phyloP scores from a whole-genome alignment of 2,888 invertebrate genomes.

The Caenorhabditis doughertyi region DNA sequence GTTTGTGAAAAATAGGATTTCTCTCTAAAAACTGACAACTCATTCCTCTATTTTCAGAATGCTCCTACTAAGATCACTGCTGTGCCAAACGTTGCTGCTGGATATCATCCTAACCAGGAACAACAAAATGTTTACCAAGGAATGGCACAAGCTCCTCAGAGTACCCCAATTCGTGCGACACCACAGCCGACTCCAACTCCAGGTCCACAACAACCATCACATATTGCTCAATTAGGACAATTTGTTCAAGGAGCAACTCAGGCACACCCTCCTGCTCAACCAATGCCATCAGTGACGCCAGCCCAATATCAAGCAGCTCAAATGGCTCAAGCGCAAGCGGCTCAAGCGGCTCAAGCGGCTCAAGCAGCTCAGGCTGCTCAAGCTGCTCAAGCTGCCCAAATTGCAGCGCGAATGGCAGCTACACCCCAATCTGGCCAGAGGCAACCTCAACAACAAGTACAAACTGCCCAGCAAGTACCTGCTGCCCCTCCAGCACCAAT shows the following conservation, averaged over 20 bases:
- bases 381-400: not conserved
- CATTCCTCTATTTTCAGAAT: slow-evolving; percentile 34
- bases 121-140: slow-evolving; percentile 18
- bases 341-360: slow-evolving; percentile 13
- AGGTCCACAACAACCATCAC: slow-evolving; percentile 12
- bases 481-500: not conserved
- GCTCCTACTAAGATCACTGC: slow-evolving; percentile 60
- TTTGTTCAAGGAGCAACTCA: slow-evolving; percentile 25
- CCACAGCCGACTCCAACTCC: slow-evolving; percentile 10
- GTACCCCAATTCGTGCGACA: slow-evolving; percentile 19
- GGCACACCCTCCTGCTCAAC: slow-evolving; percentile 1
- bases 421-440: not conserved
- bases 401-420: not conserved
- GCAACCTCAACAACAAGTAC: not conserved
- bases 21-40: not conserved
- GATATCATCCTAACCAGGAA: slow-evolving; percentile 10
- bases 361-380: not conserved
- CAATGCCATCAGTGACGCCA: not conserved
- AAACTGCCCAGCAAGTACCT: not conserved
- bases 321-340: slow-evolving; percentile 14
- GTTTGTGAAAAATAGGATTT: not conserved
- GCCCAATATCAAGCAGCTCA: not conserved
- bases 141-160: slow-evolving; percentile 40
- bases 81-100: slow-evolving; percentile 53
- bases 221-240: slow-evolving; percentile 46